Percentiles rank a stretch among this genome's conserved stretches.
These are phyloP conservation scores for Nebria salina DNA, from an alignment of 2,888 invertebrate genomes.

Conservation along the genomic window DNA sequence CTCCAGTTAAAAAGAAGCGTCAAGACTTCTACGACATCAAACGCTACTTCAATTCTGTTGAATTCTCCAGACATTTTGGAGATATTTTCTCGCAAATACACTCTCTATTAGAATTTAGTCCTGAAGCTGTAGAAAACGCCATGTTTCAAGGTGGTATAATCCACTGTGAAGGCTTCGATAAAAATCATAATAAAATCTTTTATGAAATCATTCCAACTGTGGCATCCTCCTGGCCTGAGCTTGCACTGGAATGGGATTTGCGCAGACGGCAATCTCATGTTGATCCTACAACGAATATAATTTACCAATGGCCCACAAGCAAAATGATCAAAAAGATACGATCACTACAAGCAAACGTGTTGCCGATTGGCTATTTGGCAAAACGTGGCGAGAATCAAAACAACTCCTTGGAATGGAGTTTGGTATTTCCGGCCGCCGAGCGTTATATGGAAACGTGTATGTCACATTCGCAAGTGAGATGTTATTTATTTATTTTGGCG, in stretches of 20 bases:
- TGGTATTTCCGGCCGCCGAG: conserved; percentile 81
- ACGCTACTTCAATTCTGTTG: conserved; percentile 71
- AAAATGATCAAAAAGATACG: conserved; percentile 73
- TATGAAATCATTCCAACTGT: conserved; percentile 79
- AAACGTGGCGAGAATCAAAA: conserved; percentile 70
- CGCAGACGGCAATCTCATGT: conserved; percentile 68
- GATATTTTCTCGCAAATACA: conserved; percentile 70
- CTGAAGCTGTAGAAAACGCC: conserved; percentile 66
- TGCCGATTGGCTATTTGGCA: conserved; percentile 75
- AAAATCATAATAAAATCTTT: conserved; percentile 61
- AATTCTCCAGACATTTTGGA: conserved; percentile 76
- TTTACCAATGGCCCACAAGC: conserved; percentile 75
- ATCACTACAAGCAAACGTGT: conserved; percentile 73
- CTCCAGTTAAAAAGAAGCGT: conserved; percentile 48
- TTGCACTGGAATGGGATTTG: conserved; percentile 74
- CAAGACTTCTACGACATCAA: conserved; percentile 54
- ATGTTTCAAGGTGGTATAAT: conserved; percentile 74
- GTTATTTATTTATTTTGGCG: conserved; percentile 74
- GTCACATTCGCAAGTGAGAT: conserved; percentile 75
- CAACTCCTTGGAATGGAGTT: conserved; percentile 79
- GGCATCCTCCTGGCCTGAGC: conserved; percentile 76
- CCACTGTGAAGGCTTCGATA: conserved; percentile 67
- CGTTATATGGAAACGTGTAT: conserved; percentile 77
- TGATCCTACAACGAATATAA: conserved; percentile 68
- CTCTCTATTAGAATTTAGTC: conserved; percentile 69